Conservation (phyloP, 2,888 invertebrate genomes). For the Heliconius erato region DNA sequence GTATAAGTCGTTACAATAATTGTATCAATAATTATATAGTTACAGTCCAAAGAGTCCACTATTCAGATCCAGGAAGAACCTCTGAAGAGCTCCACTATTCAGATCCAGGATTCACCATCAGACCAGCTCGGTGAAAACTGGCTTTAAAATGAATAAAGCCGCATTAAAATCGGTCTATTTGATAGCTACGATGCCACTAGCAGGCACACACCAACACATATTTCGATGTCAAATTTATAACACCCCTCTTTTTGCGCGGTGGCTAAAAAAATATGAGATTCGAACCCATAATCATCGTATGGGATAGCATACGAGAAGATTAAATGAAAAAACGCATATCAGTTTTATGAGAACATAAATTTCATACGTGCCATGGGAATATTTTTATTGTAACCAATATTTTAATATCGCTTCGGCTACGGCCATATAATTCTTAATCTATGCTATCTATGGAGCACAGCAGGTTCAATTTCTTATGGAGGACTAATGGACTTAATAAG, state of each 20-base stretch:
- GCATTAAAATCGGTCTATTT: neutral
- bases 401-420: slow-evolving; percentile 6
- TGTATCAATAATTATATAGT: neutral
- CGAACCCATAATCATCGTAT: neutral
- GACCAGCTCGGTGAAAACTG: neutral
- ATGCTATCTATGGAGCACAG: neutral
- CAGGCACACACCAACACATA: no score
- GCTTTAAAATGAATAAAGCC: neutral
- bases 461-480: neutral
- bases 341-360: slow-evolving; percentile 25
- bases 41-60: neutral
- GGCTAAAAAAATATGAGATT: neutral
- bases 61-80: neutral
- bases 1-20: neutral
- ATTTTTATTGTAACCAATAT: slow-evolving; percentile 19
- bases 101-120: neutral
- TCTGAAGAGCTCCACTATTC: neutral
- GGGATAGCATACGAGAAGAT: neutral
- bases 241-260: neutral
- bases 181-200: no score
- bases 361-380: slow-evolving; percentile 4
- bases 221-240: no score
- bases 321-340: slow-evolving; percentile 16
- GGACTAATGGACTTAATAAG: neutral
- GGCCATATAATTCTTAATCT: neutral